Base-by-base conservation (phyloP, 2,888 invertebrate genomes). In the Argyresthia albistria region DNA sequence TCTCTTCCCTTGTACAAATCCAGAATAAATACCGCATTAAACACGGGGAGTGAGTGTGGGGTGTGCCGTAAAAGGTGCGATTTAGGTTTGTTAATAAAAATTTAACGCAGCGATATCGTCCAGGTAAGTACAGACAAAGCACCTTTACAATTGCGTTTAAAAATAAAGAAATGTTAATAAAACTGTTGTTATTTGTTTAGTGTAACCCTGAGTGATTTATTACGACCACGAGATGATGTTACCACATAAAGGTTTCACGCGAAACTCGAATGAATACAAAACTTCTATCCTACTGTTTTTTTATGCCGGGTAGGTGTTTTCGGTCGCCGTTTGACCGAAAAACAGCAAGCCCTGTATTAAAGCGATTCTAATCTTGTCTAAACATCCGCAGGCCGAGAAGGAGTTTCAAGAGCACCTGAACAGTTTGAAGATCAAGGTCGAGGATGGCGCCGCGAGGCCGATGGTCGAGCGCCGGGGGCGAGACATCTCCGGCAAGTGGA, bases 391-490 rank as follows among this genome's bases (percentile, higher is more conserved):
- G 87, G 86, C 84, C 11, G 87, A 87, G 65, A 68, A 63, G 53
- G 84, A 87, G 71, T 86, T 87, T 56, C 72, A 75, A 58, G 75
- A 80, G 35, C 84, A 87, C 55, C 60, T 87, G 58, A 72, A 71
- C 62, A 83, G 81, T 60, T 74, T 87, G 69, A 81, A 84, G 76
- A 73, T 88, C 62, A 70, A 69, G 53, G 64, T 84, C 9, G 86
- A 88, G 6, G 79, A 89, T 83, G 89, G 81, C 35, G 69, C 60
- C 49, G 57, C 63, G 37, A 75, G 82, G 39, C 64, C 73, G 53
- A 87, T 89, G 77, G 87, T 89, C 68, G 83, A 88, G 60, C 66
- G 87, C 39, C 78, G 76, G 47, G 75, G 73, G 3, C 76, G 87
- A 6, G 86, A 88, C 58, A 64, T 76, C 8, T 71, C 80, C 9